Base-by-base conservation (phyloP, 2,888 invertebrate species). In the Hydrotaea cyrtoneurina region DNA sequence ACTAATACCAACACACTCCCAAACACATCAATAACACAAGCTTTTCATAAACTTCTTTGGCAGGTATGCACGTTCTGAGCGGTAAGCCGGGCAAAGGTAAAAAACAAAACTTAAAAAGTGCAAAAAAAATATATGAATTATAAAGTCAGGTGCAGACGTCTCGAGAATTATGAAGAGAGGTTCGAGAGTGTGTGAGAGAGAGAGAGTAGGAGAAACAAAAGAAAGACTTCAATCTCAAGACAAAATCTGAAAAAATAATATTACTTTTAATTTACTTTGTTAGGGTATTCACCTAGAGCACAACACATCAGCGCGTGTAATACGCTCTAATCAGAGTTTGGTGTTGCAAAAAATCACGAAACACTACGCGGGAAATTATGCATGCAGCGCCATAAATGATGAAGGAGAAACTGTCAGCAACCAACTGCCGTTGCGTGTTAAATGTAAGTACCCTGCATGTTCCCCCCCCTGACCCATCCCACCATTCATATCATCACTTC, bases 251-350 rank as follows among this genome's bases (percentile, higher is more conserved):
- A 57, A 69, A 21, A 84, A 69, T 46, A 73, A 72, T 71, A 76
- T 86, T 83, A 78, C 75, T 79, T 85, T 74, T 55, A 50, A 94
- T 93, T 39, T 84, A 84, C 84, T 84, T 81, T 81, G 74, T 79
- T 94, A 97, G 97, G 96, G 96, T 86, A 94, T 95, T 75, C 93
- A 96, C 86, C 93, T 98, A 89, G 96, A 95, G 88, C 97, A 97
- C 93, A 97, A 98, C 93, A 95, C 96, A 89, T 95, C 96, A 66
- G 96, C 97, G 77, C 95, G 97, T 86, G 96, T 98, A 89, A 97
- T 98, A 91, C 95, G 97, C 92, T 97, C 97, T 92, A 97, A 97
- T 94, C 97, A 98, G 93, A 97, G 97, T 91, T 94, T 98, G 87
- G 98, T 98, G 86, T 94, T 98, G 90, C 98, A 98, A 93, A 96